These are phyloP conservation scores for Papilio machaon DNA, from an alignment of 1,140 invertebrate genomes.

Conservation along the genomic window DNA sequence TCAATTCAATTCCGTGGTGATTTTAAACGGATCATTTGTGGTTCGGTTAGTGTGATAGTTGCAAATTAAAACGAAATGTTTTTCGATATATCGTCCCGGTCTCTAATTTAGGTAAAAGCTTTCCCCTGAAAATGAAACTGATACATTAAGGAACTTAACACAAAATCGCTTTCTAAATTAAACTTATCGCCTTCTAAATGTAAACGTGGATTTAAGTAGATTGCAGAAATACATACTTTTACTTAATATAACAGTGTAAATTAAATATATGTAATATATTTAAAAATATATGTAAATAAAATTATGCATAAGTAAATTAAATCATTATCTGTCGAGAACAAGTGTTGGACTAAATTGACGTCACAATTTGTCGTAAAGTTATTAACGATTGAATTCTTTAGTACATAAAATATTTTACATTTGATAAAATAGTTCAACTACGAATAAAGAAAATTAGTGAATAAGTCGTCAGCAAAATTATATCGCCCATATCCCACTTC, in stretches of 20 bases:
- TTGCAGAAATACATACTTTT: too few relatives aligned
- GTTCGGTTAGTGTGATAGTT: constrained; percentile 47
- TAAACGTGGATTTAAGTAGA: neutral
- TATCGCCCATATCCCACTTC: neutral
- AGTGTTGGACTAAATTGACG: too few relatives aligned
- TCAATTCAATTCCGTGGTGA: constrained; percentile 43
- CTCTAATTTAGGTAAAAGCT: constrained; percentile 61
- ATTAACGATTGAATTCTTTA: too few relatives aligned
- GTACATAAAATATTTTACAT: neutral
- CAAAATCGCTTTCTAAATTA: constrained; percentile 34
- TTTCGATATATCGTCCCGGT: constrained; percentile 71
- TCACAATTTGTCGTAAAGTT: too few relatives aligned
- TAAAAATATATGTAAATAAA: too few relatives aligned
- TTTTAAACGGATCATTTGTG: constrained; percentile 69
- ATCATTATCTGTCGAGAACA: too few relatives aligned
- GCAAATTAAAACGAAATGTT: constrained; percentile 69
- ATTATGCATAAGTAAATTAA: too few relatives aligned
- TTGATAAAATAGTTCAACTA: neutral
- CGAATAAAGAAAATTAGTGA: neutral
- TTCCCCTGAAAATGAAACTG: constrained; percentile 50
- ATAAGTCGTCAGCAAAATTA: neutral
- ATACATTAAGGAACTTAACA: constrained; percentile 43
- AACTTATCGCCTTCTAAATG: neutral
- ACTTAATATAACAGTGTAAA: too few relatives aligned
- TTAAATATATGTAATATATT: too few relatives aligned